Evolutionary conservation across 2,888 invertebrate species (phyloP).

Genomic region (Zonitis immaculata): DNA sequence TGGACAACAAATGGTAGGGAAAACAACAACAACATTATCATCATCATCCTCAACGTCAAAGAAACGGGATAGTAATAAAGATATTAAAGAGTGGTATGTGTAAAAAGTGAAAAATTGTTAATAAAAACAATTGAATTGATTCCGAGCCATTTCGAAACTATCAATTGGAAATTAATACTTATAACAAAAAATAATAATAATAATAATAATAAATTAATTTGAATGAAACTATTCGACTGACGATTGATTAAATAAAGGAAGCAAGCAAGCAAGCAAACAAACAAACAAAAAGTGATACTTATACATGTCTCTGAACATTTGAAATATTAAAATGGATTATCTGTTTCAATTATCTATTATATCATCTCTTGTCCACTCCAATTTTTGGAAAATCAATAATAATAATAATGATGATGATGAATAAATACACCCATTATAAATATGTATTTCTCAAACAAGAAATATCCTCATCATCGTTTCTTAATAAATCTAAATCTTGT

Average conservation of each 20-base stretch:
- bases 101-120: constrained; percentile 53
- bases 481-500: too few species aligned
- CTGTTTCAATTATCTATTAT: too few species aligned
- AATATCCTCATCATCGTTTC: too few species aligned
- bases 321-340: too few species aligned
- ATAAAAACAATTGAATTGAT: constrained; percentile 17
- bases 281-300: constrained; percentile 27
- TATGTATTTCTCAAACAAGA: too few species aligned
- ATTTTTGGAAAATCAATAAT: too few species aligned
- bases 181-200: constrained; percentile 1
- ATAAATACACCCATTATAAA: too few species aligned
- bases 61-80: constrained; percentile 77
- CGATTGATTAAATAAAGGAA: constrained; percentile 7
- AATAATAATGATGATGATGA: too few species aligned
- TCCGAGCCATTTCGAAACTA: constrained; percentile 28
- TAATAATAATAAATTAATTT: too few species aligned
- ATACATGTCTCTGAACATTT: constrained; percentile 9
- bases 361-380: too few species aligned
- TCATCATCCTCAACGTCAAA: constrained; percentile 42
- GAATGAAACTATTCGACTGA: constrained; percentile 15
- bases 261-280: constrained; percentile 9
- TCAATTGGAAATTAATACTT: too few species aligned
- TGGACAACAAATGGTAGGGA: constrained; percentile 38
- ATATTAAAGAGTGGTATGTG: constrained; percentile 96
- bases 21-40: too few species aligned